Evolutionary conservation across 2,113 vertebrate species (phyloP).

Genomic region (Daphoenositta chrysoptera): DNA sequence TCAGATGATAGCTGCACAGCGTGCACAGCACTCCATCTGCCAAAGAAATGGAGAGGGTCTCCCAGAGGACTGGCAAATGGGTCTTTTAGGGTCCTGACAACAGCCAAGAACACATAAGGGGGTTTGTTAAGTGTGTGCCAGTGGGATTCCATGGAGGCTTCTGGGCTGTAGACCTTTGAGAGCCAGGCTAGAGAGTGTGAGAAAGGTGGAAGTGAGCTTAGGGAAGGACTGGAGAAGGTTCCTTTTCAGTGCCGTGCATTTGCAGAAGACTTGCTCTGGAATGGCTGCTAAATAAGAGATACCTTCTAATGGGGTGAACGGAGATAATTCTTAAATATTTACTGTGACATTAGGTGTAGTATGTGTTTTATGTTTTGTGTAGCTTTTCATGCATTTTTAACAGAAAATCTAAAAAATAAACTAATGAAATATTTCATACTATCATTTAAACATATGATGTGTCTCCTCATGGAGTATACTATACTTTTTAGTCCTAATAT

Average conservation of each 20-base stretch:
- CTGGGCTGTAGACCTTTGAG: background rate
- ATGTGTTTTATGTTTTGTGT: background rate
- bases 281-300: background rate
- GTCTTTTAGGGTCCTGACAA: background rate
- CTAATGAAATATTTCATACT: background rate
- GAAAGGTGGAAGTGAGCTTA: background rate
- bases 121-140: background rate
- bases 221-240: background rate
- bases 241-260: background rate
- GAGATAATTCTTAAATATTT: background rate
- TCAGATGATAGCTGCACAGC: background rate
- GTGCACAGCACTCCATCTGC: background rate
- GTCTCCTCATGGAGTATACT: background rate
- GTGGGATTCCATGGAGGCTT: background rate
- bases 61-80: background rate
- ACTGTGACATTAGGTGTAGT: background rate
- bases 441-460: background rate
- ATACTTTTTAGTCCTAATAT: background rate
- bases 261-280: background rate
- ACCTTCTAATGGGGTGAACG: background rate
- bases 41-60: background rate
- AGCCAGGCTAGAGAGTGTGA: background rate
- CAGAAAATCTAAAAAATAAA: background rate
- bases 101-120: background rate
- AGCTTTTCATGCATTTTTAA: background rate